Percentiles rank a stretch among this genome's conserved stretches.
phyloP scores from a whole-genome alignment of 2,797 vertebrate species.

The Prunella strophiata region DNA sequence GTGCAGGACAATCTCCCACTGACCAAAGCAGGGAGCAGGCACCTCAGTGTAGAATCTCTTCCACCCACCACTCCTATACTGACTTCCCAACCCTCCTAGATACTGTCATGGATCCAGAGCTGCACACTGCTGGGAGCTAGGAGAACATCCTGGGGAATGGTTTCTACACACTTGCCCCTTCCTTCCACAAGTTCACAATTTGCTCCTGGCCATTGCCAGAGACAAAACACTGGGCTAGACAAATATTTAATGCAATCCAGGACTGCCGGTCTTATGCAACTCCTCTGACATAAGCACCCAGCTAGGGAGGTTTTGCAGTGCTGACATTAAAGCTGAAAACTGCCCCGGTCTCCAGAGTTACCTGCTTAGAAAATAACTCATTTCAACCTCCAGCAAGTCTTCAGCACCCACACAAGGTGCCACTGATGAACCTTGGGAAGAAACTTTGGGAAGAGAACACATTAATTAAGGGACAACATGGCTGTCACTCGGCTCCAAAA shows the following conservation, averaged over 20 bases:
- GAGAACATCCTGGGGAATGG: neutral
- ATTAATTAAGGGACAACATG: neutral
- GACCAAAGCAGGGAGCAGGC: neutral
- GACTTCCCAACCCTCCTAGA: neutral
- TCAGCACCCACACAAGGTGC: neutral
- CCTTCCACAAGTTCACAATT: neutral
- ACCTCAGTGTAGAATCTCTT: rapidly evolving
- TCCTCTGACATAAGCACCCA: neutral
- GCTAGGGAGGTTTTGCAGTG: neutral
- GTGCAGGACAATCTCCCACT: neutral
- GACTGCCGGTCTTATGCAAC: neutral
- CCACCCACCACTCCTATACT: neutral
- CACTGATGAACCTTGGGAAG: neutral
- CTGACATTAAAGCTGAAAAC: neutral
- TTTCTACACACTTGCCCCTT: neutral
- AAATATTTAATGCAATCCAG: neutral
- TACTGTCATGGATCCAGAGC: neutral
- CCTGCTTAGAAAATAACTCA: neutral
- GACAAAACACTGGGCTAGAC: neutral
- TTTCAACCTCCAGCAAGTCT: neutral
- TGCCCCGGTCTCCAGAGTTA: neutral
- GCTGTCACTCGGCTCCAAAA: neutral
- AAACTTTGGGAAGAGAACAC: neutral
- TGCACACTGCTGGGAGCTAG: neutral
- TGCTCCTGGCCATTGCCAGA: neutral